Percentiles rank a stretch among this genome's conserved stretches.
Conservation (phyloP, 2,113 vertebrate genomes). For the Peromyscus leucopus region DNA sequence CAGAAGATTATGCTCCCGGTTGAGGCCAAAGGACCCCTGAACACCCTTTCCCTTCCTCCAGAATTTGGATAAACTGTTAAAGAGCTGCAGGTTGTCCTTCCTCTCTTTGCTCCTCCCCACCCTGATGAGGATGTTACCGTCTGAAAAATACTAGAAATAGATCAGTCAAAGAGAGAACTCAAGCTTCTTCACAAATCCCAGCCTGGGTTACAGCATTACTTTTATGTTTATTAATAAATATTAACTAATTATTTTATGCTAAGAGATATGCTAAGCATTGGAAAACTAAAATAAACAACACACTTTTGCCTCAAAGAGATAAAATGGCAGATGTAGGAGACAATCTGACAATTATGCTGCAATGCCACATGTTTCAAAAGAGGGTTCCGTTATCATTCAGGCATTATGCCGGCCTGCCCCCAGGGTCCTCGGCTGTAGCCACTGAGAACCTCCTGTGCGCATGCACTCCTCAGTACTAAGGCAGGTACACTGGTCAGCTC, state of each 20-base stretch:
- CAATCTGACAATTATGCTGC: neutral
- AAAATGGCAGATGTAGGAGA: neutral
- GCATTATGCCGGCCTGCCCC: too few relatives aligned
- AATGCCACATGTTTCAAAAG: neutral
- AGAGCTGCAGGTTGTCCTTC: neutral
- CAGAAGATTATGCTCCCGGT: neutral
- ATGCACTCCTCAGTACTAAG: too few relatives aligned
- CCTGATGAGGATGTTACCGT: neutral
- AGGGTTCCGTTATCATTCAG: neutral
- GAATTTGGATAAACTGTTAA: neutral
- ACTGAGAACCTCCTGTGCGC: too few relatives aligned
- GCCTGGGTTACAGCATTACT: neutral
- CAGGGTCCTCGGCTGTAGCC: too few relatives aligned
- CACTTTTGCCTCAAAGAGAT: neutral
- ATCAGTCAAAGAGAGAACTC: conserved; percentile 5
- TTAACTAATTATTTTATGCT: neutral
- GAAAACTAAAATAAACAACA: neutral
- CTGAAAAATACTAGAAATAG: neutral
- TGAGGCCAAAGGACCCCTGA: neutral
- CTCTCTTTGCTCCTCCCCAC: neutral
- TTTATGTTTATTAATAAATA: conserved; percentile 34
- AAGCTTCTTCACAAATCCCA: neutral
- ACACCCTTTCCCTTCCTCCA: neutral
- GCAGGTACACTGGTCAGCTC: too few relatives aligned
- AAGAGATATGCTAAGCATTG: neutral